Base-by-base conservation (phyloP, 1,140 invertebrate genomes). In the Formica exsecta region DNA sequence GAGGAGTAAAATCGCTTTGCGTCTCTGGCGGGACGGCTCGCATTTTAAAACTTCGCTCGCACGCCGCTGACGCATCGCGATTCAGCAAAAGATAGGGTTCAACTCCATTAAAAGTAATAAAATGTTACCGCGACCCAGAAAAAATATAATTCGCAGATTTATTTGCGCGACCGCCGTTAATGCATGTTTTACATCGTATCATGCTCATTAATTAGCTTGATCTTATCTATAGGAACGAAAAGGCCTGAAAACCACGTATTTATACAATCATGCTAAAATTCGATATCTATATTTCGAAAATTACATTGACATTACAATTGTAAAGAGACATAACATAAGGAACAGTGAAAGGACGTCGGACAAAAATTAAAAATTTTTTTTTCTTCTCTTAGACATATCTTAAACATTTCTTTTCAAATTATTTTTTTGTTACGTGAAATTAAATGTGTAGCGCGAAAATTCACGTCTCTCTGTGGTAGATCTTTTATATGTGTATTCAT, bases 81-180 rank as follows among this genome's bases (percentile, higher is more conserved):
- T 8, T n/a, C 44, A 44, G 16, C 48, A 6, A 51, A n/a, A 79
- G 44, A 79, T 32, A 22, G 44, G 62, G 54, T 51, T 51, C 29
- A 48, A 22, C 51, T 16, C 29, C 11, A 65, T 73, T 73, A 3
- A 13, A 66, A 48, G 29, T 54, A 54, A 51, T 66, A 51, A 79
- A 76, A 54, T 25, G 29, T 66, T 65, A n/a, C 29, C 59, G 7
- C 62, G 32, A 66, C 13, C 44, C n/a, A 65, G 61, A 32, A 66
- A 65, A 79, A 79, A 79, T 79, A 44, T 32, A 13, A 51, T 32
- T 44, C 19, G 61, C 44, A 22, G 38, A 38, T 29, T 48, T 44
- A 61, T 62, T 25, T 38, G 25, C 25, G 59, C 59, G 59, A 61
- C 16, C 7, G 29, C 29, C 1, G n/a, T 2, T 8, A 6, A 16